Conservation (phyloP, 2,113 vertebrate species). For the Myiopsitta monachus region DNA sequence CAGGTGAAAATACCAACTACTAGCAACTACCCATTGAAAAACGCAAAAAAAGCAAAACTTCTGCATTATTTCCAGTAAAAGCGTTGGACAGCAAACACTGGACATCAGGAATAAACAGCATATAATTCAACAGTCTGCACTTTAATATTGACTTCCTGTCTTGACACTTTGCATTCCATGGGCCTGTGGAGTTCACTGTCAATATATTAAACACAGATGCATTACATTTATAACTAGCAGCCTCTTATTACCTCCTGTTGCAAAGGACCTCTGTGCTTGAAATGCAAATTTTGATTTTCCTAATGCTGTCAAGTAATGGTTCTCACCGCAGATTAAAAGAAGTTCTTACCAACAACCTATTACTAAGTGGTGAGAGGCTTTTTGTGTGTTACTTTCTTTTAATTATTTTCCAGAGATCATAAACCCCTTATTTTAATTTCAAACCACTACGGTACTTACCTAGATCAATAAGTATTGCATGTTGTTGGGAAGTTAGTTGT, state of each 20-base stretch:
- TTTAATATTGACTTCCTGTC: background rate
- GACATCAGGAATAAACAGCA: background rate
- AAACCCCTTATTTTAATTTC: background rate
- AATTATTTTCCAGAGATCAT: background rate
- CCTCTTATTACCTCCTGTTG: background rate
- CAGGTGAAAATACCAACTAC: background rate
- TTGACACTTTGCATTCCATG: background rate
- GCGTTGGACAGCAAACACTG: background rate
- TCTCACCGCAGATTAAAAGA: background rate
- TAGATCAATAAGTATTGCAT: slow-evolving; percentile 96
- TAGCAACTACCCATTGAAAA: background rate
- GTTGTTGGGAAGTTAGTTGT: slow-evolving; percentile 94
- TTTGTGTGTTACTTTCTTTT: background rate
- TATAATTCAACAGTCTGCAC: background rate
- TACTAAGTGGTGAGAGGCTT: background rate
- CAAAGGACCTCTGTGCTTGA: background rate
- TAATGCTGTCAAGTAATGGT: background rate
- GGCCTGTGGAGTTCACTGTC: background rate
- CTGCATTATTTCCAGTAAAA: background rate
- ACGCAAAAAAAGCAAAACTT: background rate
- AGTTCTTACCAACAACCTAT: background rate
- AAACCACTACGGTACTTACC: slow-evolving; percentile 72
- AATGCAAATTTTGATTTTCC: background rate
- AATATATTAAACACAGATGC: background rate
- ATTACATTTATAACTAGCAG: background rate